Evolutionary conservation across 2,113 vertebrate species (phyloP), one percentile per base, ranked within the genome.

Genomic region (Cyanistes caeruleus): DNA sequence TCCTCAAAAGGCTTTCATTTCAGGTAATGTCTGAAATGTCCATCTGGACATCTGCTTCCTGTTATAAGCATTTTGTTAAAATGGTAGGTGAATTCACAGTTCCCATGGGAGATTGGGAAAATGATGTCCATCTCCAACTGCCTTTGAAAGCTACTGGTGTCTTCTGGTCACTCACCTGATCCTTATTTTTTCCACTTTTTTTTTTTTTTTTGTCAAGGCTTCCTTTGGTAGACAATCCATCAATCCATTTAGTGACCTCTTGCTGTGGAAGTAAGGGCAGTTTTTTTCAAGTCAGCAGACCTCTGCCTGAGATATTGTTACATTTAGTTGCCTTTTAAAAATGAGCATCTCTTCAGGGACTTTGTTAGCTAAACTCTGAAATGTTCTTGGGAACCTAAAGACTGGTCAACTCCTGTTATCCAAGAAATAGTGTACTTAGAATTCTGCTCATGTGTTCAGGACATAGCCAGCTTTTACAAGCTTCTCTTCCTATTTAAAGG

Each of bases 241-340:
- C 73, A 73, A 9, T 79, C 83, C 80, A 86, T 95, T 95, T 96
- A 92, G 88, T 73, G 41, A 64, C 81, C 67, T 91, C 62, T 94
- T 1, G 4, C 83, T 89, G 67, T 77, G 70, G 85, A 85, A 78
- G 41, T 62, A 84, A 91, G 44, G 82, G 52, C 75, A 58, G 72
- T 89, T 97, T 41, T 84, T 63, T 95, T 95, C 89, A 81, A 90
- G 93, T 93, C 63, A 94, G 87, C n/a, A 83, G 73, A 85, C 41
- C 49, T 84, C 3, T 2, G 60, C 65, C 52, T 73, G 73, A 78
- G 77, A 64, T 93, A 63, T 0, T 80, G 53, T 87, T 95, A 28
- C 25, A 21, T 87, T 94, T 78, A 56, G 58, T 76, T 87, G 49
- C 62, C 65, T 95, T 92, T 84, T 87, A 87, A 84, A 93, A 87